These are phyloP conservation scores for Drosophila incognita DNA, from an alignment of 2,888 invertebrate genomes.

Conservation along the genomic window DNA sequence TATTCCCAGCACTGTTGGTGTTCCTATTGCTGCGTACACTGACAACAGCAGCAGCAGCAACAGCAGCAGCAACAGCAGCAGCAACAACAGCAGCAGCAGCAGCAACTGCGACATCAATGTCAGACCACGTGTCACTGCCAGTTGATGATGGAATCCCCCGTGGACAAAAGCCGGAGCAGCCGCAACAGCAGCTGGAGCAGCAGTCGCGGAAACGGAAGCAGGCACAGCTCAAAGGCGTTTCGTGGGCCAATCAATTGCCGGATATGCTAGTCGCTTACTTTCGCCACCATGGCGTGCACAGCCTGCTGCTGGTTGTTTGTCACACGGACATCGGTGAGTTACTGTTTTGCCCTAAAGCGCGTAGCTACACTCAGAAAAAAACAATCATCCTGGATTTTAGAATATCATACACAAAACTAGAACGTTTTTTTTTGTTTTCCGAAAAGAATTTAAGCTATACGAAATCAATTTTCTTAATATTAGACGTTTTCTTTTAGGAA, in stretches of 20 bases:
- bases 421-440: neutral
- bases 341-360: constrained; percentile 5
- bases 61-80: constrained; percentile 6
- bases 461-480: no score
- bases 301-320: constrained; percentile 79
- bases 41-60: constrained; percentile 27
- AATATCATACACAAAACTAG: neutral
- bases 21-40: constrained; percentile 37
- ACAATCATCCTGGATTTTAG: neutral
- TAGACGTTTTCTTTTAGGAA: no score
- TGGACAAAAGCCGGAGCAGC: constrained; percentile 32
- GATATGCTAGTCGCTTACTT: constrained; percentile 81
- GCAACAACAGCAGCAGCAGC: neutral
- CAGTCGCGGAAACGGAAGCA: constrained; percentile 12
- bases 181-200: neutral
- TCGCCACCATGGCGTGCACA: constrained; percentile 79
- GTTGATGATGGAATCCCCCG: constrained; percentile 50
- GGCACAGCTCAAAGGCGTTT: constrained; percentile 30
- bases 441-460: no score
- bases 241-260: constrained; percentile 79
- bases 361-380: constrained; percentile 35
- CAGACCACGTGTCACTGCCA: constrained; percentile 65
- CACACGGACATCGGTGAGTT: constrained; percentile 74
- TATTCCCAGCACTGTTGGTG: constrained; percentile 48
- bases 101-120: constrained; percentile 47